A percentile compares a stretch with the other conserved stretches of the same genome.
These are phyloP conservation scores for Spodoptera exigua DNA, from an alignment of 2,888 invertebrate species.

Conservation along the genomic window DNA sequence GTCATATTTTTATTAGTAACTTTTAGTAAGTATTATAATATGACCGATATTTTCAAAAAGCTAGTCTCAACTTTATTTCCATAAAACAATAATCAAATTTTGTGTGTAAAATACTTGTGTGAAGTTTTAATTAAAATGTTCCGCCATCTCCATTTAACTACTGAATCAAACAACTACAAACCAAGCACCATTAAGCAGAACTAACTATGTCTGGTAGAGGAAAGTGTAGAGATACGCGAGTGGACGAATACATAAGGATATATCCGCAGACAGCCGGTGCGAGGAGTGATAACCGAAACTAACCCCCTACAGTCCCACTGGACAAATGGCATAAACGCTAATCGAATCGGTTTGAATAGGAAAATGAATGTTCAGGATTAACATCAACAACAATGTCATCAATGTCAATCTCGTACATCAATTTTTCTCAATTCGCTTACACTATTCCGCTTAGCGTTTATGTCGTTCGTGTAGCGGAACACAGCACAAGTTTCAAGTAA, in stretches of 20 bases:
- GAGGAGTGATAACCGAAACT: slow-evolving; percentile 69
- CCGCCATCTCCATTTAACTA: slow-evolving; percentile 26
- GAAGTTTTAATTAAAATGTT: slow-evolving; percentile 57
- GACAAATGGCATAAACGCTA: no score
- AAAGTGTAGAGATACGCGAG: slow-evolving; percentile 52
- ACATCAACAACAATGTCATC: no score
- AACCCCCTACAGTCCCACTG: slow-evolving; percentile 63
- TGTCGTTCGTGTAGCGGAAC: background rate
- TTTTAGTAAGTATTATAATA: slow-evolving; percentile 43
- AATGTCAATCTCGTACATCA: no score
- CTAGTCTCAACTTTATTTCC: slow-evolving; percentile 82
- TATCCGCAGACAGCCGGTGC: slow-evolving; percentile 50
- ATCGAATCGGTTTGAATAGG: no score
- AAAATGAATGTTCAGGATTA: no score
- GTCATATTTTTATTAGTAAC: slow-evolving; percentile 31
- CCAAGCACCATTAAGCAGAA: slow-evolving; percentile 70
- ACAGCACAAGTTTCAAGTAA: slow-evolving; percentile 44
- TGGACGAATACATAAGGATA: slow-evolving; percentile 35
- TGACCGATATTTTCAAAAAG: slow-evolving; percentile 82
- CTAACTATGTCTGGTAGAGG: slow-evolving; percentile 51
- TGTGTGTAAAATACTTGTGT: slow-evolving; percentile 13
- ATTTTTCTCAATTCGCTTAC: no score
- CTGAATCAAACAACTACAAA: slow-evolving; percentile 60
- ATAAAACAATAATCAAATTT: slow-evolving; percentile 22
- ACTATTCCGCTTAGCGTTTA: no score